These are phyloP conservation scores for Rhabdophis nuchalis DNA, from an alignment of 2,797 vertebrate genomes.

Conservation along the genomic window DNA sequence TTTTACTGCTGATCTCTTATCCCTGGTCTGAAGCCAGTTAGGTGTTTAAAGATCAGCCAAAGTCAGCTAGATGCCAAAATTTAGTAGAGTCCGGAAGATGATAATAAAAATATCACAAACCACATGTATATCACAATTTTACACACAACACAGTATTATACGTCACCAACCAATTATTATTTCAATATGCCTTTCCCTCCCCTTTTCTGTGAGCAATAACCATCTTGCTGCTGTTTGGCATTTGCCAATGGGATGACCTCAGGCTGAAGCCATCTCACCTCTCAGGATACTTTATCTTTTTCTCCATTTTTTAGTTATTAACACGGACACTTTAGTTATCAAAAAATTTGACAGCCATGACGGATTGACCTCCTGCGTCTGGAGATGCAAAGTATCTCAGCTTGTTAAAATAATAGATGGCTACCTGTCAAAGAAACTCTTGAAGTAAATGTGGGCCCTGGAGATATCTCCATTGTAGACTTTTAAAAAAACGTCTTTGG, in stretches of 20 bases:
- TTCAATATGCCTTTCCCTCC: fast-evolving
- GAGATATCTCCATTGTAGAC: slow-evolving; percentile 65
- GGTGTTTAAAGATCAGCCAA: neutral
- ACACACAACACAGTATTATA: neutral
- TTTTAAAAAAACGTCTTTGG: slow-evolving; percentile 59
- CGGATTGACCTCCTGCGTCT: slow-evolving; percentile 49
- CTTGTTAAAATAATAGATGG: slow-evolving; percentile 67
- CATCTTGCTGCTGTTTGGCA: neutral
- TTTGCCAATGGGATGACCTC: slow-evolving; percentile 43
- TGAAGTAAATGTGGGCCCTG: slow-evolving; percentile 62
- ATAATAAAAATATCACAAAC: neutral
- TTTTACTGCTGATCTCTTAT: neutral
- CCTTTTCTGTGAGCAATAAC: neutral
- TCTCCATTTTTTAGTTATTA: slow-evolving; percentile 58
- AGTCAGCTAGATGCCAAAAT: neutral
- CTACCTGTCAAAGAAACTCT: slow-evolving; percentile 64
- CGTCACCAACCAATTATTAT: slow-evolving; percentile 22
- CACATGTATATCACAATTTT: neutral
- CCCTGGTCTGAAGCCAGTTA: neutral
- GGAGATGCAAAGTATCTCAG: slow-evolving; percentile 59
- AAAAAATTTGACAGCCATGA: slow-evolving; percentile 62
- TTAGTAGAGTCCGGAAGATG: neutral
- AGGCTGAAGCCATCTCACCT: slow-evolving; percentile 32
- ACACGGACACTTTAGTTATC: slow-evolving; percentile 63
- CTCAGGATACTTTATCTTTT: slow-evolving; percentile 31